Base-by-base conservation (phyloP, 2,113 vertebrate species). In the Tretioscincus oriximinensis region DNA sequence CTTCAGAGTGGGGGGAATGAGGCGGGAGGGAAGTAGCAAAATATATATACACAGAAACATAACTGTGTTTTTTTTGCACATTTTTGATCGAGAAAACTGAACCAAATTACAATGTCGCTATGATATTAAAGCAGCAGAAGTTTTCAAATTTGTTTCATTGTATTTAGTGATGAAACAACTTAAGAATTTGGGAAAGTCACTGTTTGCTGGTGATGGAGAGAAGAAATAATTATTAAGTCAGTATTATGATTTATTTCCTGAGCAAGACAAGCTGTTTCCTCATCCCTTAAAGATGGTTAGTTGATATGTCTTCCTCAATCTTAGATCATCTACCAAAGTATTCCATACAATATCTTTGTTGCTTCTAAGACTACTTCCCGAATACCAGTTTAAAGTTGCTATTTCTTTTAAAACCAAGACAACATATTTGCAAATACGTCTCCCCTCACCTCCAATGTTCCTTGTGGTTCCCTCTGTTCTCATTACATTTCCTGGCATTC, bases 51-150 rank as follows among this genome's bases (percentile, higher is more conserved):
- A 87, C 47, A 77, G 78, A 60, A 70, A 84, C 88, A 85, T 84
- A 41, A 75, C 78, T 78, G 81, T 76, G 31, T 71, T 84, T 87
- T 90, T 90, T 20, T 51, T 11, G 9, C 9, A 51, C 12, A 31
- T 70, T 84, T 87, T 90, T 90, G 90, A 79, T 89, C 73, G 77
- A 87, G 10, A 90, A 61, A 91, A 89, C 86, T 6, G 41, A 90
- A 91, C 82, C 4, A 88, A 86, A 86, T 86, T 81, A 41, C 35
- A 86, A 65, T 85, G 2, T 69, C 81, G 85, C 91, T 85, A 84
- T 85, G 77, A 91, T 90, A 92, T 88, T 89, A 89, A 85, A 89
- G 82, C 82, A 85, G 80, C 69, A 90, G 73, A 78, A 85, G 76
- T 24, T 87, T 90, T 93, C 90, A 83, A 88, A 92, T 85, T 87